Evolutionary conservation across 1,140 invertebrate genomes (phyloP).

Genomic region (silkworm (Bombyx mori)): DNA sequence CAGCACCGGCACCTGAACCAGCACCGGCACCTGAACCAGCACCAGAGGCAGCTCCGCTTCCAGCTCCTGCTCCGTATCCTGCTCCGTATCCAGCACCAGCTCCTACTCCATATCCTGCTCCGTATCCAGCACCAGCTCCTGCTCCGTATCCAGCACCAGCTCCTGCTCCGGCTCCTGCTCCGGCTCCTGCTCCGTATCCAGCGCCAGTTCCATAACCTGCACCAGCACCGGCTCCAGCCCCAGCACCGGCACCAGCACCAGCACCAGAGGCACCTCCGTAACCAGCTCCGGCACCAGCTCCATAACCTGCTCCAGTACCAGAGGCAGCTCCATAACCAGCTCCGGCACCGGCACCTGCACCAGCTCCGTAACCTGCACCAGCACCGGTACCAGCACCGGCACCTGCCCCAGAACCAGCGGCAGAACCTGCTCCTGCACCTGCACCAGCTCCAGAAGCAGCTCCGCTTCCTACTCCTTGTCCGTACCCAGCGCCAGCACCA

Average conservation of each 20-base stretch:
- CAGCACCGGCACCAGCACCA: background rate
- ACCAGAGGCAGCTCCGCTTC: background rate
- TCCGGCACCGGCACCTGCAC: background rate
- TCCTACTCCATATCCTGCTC: background rate
- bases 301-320: background rate
- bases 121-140: background rate
- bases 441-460: background rate
- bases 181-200: background rate
- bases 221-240: conserved; percentile 2
- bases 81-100: conserved; percentile 10
- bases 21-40: conserved; percentile 2
- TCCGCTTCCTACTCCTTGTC: background rate
- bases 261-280: background rate
- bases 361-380: background rate
- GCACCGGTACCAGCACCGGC: background rate
- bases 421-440: background rate
- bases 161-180: background rate
- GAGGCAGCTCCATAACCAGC: background rate
- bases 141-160: background rate
- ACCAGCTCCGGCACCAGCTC: background rate
- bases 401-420: background rate
- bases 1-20: conserved; percentile 9
- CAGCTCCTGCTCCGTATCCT: background rate
- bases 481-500: background rate
- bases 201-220: conserved; percentile 1